A percentile compares a stretch with the other conserved stretches of the same genome.
These are phyloP conservation scores for Malurus elegans DNA, from an alignment of 2,113 vertebrate species.

Conservation along the genomic window DNA sequence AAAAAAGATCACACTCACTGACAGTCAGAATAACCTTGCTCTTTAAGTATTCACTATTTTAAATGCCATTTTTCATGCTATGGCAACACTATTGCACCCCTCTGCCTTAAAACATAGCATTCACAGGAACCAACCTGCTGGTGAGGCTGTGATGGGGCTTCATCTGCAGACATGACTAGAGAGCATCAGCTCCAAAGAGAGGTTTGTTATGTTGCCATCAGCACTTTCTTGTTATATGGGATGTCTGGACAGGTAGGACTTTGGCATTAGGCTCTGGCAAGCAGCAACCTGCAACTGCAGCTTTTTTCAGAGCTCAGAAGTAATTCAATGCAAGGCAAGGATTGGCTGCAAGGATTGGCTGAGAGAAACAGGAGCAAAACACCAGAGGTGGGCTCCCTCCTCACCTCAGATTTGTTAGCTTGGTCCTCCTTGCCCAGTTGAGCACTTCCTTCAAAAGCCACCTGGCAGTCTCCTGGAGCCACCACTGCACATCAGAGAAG, in stretches of 20 bases:
- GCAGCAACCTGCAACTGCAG: conserved; percentile 63
- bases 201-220: conserved; percentile 52
- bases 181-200: conserved; percentile 4
- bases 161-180: conserved; percentile 15
- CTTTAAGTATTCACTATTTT: not conserved
- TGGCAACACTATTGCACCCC: not conserved
- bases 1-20: not conserved
- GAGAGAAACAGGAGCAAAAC: not conserved
- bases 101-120: not conserved
- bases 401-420: not conserved
- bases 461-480: not conserved
- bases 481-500: not conserved
- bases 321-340: not conserved
- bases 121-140: not conserved
- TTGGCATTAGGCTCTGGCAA: conserved; percentile 59
- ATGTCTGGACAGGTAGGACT: conserved; percentile 64
- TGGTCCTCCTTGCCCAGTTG: not conserved
- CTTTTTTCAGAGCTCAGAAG: conserved; percentile 52
- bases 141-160: not conserved
- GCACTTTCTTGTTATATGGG: conserved; percentile 50
- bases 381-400: not conserved
- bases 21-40: not conserved
- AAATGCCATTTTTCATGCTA: not conserved
- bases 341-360: not conserved
- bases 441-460: not conserved